Evolutionary conservation across 2,113 vertebrate genomes (phyloP), one percentile per base, ranked within the genome.

Genomic region (Dendropsophus ebraccatus): DNA sequence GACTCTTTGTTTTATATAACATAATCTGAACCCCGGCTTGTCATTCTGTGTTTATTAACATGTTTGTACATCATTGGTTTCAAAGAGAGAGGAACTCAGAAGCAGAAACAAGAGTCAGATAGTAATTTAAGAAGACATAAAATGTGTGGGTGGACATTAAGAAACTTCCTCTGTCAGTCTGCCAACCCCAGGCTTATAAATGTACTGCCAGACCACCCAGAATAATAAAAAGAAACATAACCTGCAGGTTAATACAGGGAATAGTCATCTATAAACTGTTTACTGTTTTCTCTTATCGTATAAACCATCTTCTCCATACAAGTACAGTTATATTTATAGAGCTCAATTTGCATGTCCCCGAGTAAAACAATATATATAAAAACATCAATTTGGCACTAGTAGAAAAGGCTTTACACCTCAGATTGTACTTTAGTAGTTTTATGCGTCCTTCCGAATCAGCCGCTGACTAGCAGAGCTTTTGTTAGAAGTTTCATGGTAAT

Each of bases 121-220:
- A 52, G 30, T 81, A 23, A 83, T 84, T 85, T 41, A 60, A 74
- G 32, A 50, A 54, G n/a, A 14, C 76, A 69, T 50, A 82, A 75
- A n/a, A 65, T 49, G 5, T 54, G 35, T n/a, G 25, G n/a, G 62
- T 72, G 50, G 75, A 80, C 37, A 50, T 25, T 81, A 35, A 16
- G 2, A 76, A 50, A 25, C 67, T 45, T 69, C 45, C 72, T 82
- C 37, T 60, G 49, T 28, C 6, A 21, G n/a, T 82, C 49, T 73
- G 83, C 37, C 79, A 37, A 30, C 11, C 58, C 32, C 54, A 73
- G 41, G 2, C 62, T 84, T 62, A 75, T 9, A 74, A 41, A 37
- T 74, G 25, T 21, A 14, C 69, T 83, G 30, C 49, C 47, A 77
- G 83, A 85, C 83, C 83, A 83, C 62, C 84, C 73, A 82, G 50